Evolutionary conservation across 2,113 vertebrate species (phyloP), one percentile per base, ranked within the genome.

Genomic region (Sula dactylatra): DNA sequence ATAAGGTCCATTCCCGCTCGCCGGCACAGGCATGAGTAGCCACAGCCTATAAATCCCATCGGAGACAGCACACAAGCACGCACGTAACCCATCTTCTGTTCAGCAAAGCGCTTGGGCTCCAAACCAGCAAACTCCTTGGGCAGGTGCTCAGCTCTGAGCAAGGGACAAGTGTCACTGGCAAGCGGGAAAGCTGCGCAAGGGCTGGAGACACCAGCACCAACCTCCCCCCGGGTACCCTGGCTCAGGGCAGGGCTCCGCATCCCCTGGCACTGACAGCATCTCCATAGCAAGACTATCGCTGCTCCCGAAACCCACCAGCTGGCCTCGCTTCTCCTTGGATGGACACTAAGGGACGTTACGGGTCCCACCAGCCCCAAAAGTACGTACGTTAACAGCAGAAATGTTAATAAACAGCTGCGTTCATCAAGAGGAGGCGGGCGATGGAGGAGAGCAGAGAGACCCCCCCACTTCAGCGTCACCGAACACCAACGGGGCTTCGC

Each of bases 341-440:
- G 1, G 84, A 38, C 49, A 4, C 36, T 31, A 44, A 38, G 10
- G 19, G 70, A 54, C 0, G 25, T 49, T 55, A 76, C 9, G 2
- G 94, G 86, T 70, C 74, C 86, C 71, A 62, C 31, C 77, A 52
- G 42, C 77, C 85, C 97, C 95, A 49, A 59, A 94, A 96, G 82
- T 18, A 89, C 79, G 18, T 13, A 90, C 93, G 84, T 97, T 38
- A 95, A 93, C 97, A 97, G 96, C 96, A 97, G 93, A 95, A 98
- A 96, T 83, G 96, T 59, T 59, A 80, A 91, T 5, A 61, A 13
- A 86, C 96, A 97, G 95, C 97, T 78, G 88, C 90, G 80, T 88
- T 95, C 96, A 92, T 84, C 88, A 83, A 94, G 94, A 91, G 86
- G 71, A 95, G 93, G 94, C 17, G 66, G 97, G 95, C 44, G 11